Percentiles rank a stretch among this genome's conserved stretches.
phyloP scores from a whole-genome alignment of 1,140 invertebrate genomes.

The Vanessa tameamea region DNA sequence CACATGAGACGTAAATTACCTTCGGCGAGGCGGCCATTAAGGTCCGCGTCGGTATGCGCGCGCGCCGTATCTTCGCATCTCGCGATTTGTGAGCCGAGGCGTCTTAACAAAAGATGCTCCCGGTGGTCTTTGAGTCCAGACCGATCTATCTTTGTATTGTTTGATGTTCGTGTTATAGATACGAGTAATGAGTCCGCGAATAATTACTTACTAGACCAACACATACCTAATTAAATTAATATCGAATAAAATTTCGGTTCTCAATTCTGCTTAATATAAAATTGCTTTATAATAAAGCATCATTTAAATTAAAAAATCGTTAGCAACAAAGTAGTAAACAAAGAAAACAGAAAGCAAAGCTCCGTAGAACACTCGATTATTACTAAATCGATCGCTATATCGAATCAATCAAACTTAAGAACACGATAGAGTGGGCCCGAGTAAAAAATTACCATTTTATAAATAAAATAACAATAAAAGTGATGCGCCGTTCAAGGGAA shows the following conservation, averaged over 20 bases:
- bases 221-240: constrained; percentile 13
- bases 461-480: constrained; percentile 81
- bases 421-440: constrained; percentile 72
- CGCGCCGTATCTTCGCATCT: constrained; percentile 75
- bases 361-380: constrained; percentile 70
- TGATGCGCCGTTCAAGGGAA: constrained; percentile 76
- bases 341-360: constrained; percentile 53
- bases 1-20: constrained; percentile 79
- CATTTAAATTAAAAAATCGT: not conserved
- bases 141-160: constrained; percentile 67
- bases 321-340: not conserved
- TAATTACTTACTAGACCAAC: constrained; percentile 25
- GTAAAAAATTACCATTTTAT: constrained; percentile 79
- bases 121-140: constrained; percentile 67
- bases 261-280: not conserved
- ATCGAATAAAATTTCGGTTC: not conserved
- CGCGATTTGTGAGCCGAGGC: constrained; percentile 70
- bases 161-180: constrained; percentile 46
- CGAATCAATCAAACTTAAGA: constrained; percentile 79
- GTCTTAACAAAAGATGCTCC: constrained; percentile 75
- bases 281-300: no score
- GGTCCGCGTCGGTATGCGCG: constrained; percentile 67
- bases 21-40: constrained; percentile 70
- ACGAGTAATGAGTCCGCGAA: constrained; percentile 32
- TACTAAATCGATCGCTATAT: constrained; percentile 76